Evolutionary conservation across 1,140 invertebrate genomes (phyloP), one percentile per base, ranked within the genome.

Genomic region (Nasonia longicornis): DNA sequence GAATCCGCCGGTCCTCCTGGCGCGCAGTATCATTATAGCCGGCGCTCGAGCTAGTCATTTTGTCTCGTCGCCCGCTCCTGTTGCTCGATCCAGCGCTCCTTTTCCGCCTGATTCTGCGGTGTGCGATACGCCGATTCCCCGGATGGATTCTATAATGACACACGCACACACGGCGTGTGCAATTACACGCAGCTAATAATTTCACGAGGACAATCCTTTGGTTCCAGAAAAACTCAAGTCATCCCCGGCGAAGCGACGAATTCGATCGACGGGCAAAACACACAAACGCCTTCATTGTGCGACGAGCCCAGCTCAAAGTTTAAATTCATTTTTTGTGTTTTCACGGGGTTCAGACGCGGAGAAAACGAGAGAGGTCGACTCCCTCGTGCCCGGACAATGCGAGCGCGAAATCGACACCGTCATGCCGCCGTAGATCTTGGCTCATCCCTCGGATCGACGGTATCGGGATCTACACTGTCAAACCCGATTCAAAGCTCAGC

Each of bases 391-490:
- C 67, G 66, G 80, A 87, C 85, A 87, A 88, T 88, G 82, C 26
- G 31, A 16, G 82, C 73, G 83, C 82, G 84, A 89, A 88, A 89
- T 85, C 84, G 84, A 88, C 87, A 87, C 84, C 87, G 88, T 87
- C 85, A 87, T 87, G 78, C 83, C 79, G 84, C 78, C 35, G 66
- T 83, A 84, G 85, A 89, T 88, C 86, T 84, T 82, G 74, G 83
- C 82, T 81, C 84, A 84, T 84, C 84, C 84, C 84, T 84, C 84
- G 81, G 82, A 78, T 83, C 82, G 86, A 87, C 85, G 86, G 84
- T 88, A 87, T 88, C 88, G 85, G 85, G 87, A 89, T 88, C 86
- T 87, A 71, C 10, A 42, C 38, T 42, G 87, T 89, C 88, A 89
- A 89, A 89, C 86, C 87, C 81, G 87, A 89, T 88, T 85, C 69